Base-by-base conservation (phyloP, 2,888 invertebrate species). In the Heliconius ismenius region DNA sequence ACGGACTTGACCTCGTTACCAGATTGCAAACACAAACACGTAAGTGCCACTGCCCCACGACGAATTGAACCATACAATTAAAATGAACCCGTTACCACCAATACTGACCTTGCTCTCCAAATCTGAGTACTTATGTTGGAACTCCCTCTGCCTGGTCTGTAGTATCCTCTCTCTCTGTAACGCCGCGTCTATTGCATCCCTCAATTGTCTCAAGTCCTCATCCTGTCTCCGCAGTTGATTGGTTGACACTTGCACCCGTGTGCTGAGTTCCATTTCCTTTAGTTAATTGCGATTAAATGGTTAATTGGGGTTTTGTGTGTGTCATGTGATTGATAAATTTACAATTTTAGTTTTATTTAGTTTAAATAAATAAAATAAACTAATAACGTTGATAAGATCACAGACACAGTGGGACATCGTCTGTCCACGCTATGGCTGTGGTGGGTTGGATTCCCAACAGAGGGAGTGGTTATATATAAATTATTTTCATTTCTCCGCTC, bases 191-290 rank as follows among this genome's bases (percentile, higher is more conserved):
- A 98, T 90, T 79, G 96, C 96, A 79, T 98, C 98, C 65, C 96
- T 95, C 75, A 98, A 93, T 84, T 96, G 96, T 85, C 98, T 97
- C 83, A 98, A 96, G 86, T 99, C 98, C 79, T 99, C 99, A 85
- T 99, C 99, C 90, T 99, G 98, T 15, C 99, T 95, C 62, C 97
- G 95, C 80, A 98, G 90, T 89, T 98, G 98, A 90, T 98, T 98
- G 36, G 97, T 97, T 79, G 97, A 97, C 1, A 98, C 98, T 89
- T 98, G 98, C 67, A 98, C 97, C 88, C 98, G 99, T 2, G 99
- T 98, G 91, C 99, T 99, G 72, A 99, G 95, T 90, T 99, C 99
- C 99, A 99, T 98, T 0, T 97, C 96, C 96, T 96, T 49, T 21
- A 49, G 7, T 49, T 49, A 49, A 21, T 49, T 21, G 49, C 21